Evolutionary conservation across 2,113 vertebrate genomes (phyloP), one percentile per base, ranked within the genome.

Genomic region (Pedetes capensis): DNA sequence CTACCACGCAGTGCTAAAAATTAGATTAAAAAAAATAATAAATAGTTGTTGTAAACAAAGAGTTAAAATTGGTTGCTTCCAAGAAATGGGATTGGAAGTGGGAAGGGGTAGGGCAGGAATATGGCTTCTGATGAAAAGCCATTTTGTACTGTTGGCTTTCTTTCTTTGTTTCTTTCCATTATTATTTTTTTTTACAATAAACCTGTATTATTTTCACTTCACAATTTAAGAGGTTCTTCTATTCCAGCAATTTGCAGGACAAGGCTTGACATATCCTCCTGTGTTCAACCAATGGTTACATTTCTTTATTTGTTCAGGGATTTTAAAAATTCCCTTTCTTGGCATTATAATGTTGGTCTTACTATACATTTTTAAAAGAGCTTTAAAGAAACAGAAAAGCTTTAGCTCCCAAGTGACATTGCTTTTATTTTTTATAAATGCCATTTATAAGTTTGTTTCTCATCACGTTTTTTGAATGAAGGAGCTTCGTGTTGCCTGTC

Each of bases 351-450:
- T 68, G 95, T 96, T 94, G 88, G 92, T 97, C 94, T 96, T 63
- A 55, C 94, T 76, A 96, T 96, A 97, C 95, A 95, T 93, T 84
- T 96, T 97, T 96, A 53, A 87, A 97, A 96, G 32, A 71, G 87
- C 91, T 87, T 49, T 20, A 39, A 71, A 64, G 87, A 87, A 95
- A 84, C 49, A 92, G 80, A 95, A 95, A 93, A 12, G 34, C 39
- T 87, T 81, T 76, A 29, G 66, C 49, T 94, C 80, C 76, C 93
- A 66, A 89, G 71, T 44, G 94, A 55, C 51, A 69, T 61, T 23
- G 71, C 63, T 71, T n/a, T n/a, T n/a, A n/a, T n/a, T n/a, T n/a
- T n/a, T n/a, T 81, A 55, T 92, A 93, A 97, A 92, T 29, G 34
- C 66, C 18, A 1, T 90, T 95, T 91, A 68, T 84, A 85, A 92